Evolutionary conservation across 2,888 invertebrate species (phyloP), one percentile per base, ranked within the genome.

Genomic region (Crocallis elinguaria): DNA sequence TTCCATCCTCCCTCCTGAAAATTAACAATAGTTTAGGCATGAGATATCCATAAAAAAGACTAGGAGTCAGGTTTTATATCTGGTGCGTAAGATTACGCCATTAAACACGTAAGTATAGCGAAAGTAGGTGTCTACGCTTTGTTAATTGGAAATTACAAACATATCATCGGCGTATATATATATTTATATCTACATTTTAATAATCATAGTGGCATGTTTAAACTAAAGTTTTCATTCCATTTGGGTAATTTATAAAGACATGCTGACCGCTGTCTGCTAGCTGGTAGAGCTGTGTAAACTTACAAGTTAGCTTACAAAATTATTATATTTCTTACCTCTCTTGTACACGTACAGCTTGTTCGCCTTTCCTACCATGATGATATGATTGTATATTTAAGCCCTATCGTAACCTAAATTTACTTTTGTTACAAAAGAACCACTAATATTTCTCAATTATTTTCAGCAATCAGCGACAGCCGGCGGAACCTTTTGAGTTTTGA

Each of bases 1-100:
- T 82, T 99, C 99, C 76, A 95, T 94, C 45, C 97, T 93, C 0
- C 98, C 98, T 93, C 96, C 98, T 97, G 70, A 7, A 75, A 71
- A 19, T 0, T 5, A 29, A 41, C 16, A 27, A 48, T 32, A 29
- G 17, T 25, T 45, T n/a, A n/a, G 4, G 8, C 23, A 23, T 23
- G n/a, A 1, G 25, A 25, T 25, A n/a, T 9, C 3, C 7, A 25
- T 9, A n/a, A 2, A 2, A 25, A 25, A 25, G n/a, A 5, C 19
- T n/a, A n/a, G n/a, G 5, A 19, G 19, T 19, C 19, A 19, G 19
- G 3, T 5, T 19, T 19, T 19, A 19, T 19, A 3, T 19, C 3
- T 19, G 3, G 19, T 19, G 19, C 19, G 23, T 23, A 23, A 23
- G 7, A 8, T 23, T 23, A 8, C 7, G 8, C 8, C 7, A 1